Evolutionary conservation across 2,113 vertebrate species (phyloP), one percentile per base, ranked within the genome.

Genomic region (Ceratotherium simum): DNA sequence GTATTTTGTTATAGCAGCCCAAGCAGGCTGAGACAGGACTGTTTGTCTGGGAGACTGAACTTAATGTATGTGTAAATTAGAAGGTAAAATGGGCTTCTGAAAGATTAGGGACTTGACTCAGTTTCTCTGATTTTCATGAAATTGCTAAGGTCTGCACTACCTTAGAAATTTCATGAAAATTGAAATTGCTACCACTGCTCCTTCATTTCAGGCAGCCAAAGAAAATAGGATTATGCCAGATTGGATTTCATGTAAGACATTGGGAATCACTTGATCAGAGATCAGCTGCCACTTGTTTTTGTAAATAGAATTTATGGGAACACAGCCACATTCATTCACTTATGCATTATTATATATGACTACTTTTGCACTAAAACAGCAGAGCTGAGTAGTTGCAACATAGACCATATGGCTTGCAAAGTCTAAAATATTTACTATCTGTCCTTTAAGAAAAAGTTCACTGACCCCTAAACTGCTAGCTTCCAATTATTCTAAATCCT

Each of bases 331-430:
- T 39, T 48, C 60, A 69, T 2, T 33, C 21, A 54, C 0, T 18
- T 60, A 2, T 27, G 2, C 4, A 1, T 10, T 11, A 1, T 29
- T 8, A 42, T 42, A 42, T 2, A 12, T 0, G 27, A 14, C 58
- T n/a, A 11, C 51, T 33, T 51, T 23, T 6, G 16, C 1, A 0
- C 8, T 4, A 31, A 0, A 8, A 25, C 6, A 4, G 4, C 29
- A 54, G 33, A 54, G 56, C 48, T 27, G 84, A 33, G 36, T 14
- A 27, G 29, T 20, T 67, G 69, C 17, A 16, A 33, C 3, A 7
- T 2, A 78, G n/a, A 79, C 21, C 8, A 2, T 0, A 0, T 3
- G 39, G 9, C 13, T 20, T 36, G 25, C 5, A 20, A 46, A 48
- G 69, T 33, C 27, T 10, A 17, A 14, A 23, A 33, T 54, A 42